A percentile compares a stretch with the other conserved stretches of the same genome.
Conservation (phyloP, 2,113 vertebrate genomes). For the Zosterops pallidus region DNA sequence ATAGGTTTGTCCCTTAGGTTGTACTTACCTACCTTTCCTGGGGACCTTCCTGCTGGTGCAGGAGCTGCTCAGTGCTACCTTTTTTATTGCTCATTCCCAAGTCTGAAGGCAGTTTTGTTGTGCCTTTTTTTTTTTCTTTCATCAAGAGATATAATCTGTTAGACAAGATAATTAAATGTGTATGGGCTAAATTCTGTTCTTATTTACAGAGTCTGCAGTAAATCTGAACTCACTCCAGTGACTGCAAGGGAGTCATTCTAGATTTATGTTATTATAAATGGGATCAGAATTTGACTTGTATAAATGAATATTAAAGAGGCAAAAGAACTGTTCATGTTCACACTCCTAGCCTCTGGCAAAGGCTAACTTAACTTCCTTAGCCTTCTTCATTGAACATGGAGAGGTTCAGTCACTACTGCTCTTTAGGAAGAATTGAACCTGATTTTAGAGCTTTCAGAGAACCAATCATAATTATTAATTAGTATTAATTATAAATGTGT, state of each 20-base stretch:
- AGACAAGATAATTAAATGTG: constrained; percentile 42
- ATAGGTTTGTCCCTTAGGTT: constrained; percentile 56
- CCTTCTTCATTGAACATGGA: not conserved
- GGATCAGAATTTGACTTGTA: constrained; percentile 47
- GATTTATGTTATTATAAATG: constrained; percentile 53
- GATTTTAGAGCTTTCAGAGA: not conserved
- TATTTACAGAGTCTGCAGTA: constrained; percentile 41
- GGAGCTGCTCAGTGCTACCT: constrained; percentile 7
- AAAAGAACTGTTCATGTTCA: not conserved
- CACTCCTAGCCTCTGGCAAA: constrained; percentile 5
- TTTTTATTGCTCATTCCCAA: constrained; percentile 47
- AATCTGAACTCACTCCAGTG: constrained; percentile 31
- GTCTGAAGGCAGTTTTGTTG: not conserved
- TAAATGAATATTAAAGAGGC: constrained; percentile 45
- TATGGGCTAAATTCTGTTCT: constrained; percentile 11
- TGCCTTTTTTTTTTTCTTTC: not conserved
- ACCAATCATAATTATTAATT: not conserved
- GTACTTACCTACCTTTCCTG: constrained; percentile 29
- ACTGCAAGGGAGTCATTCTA: constrained; percentile 3
- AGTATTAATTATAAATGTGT: not conserved
- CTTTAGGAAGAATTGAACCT: not conserved
- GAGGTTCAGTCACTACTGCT: not conserved
- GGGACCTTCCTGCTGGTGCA: constrained; percentile 13
- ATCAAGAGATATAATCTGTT: not conserved
- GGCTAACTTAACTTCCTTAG: constrained; percentile 7